Evolutionary conservation across 1,140 invertebrate genomes (phyloP), one percentile per base, ranked within the genome.

Genomic region (Helicoverpa zea): DNA sequence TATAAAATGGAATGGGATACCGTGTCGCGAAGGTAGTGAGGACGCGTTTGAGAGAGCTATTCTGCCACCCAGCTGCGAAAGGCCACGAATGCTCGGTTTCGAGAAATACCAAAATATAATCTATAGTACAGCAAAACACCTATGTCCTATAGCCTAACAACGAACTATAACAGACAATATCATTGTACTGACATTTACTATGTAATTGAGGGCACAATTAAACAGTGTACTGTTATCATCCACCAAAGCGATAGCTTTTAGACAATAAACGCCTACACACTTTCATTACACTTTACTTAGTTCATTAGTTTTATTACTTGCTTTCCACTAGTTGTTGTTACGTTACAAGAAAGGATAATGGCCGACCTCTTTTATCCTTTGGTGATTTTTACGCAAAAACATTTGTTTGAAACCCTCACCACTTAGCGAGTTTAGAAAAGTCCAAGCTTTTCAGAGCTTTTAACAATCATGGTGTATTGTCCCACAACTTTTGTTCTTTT

Each of bases 231-330:
- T 66, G 75, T 64, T 43, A 77, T 54, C 47, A 30, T 54, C 14
- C 47, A 52, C 68, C 29, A 30, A 70, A 52, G 3, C 47, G 49
- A 54, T 54, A 52, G 68, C 68, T 72, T 70, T 72, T 30, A 72
- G 61, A 77, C 75, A 64, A n/a, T 77, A 77, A 66, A 77, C 75
- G 59, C 59, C 75, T 63, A 35, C 75, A 47, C 51, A 66, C 66
- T 76, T 77, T 66, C 75, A 77, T 77, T 77, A 54, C 59, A 51
- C 29, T 64, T 66, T 77, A 66, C 49, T 47, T 64, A 77, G 23
- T 29, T 77, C 75, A 77, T 77, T 77, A 77, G 61, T 77, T 77
- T 77, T 77, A 77, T 77, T 77, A 29, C 75, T 29, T 56, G 49
- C 75, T 10, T 77, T 77, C n/a, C 29, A 1, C 23, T 64, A 51